Evolutionary conservation across 2,888 invertebrate species (phyloP), one percentile per base, ranked within the genome.

Genomic region (Andrena camellia): DNA sequence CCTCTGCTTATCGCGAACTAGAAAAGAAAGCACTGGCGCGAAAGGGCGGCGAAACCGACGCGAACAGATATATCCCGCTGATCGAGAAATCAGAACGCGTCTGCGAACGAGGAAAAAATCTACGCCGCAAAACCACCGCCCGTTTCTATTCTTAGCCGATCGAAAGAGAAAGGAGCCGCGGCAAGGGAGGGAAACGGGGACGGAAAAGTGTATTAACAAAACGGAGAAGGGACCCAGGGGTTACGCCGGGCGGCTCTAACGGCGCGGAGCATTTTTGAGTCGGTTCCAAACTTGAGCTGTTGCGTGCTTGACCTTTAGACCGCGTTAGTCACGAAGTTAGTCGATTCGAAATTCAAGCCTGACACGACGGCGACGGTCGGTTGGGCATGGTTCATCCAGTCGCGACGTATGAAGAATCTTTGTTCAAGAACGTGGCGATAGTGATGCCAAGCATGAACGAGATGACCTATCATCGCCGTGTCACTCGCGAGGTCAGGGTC

Each of bases 101-200:
- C 76, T 64, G 73, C 31, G 20, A 52, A 50, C 59, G 67, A 33
- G 59, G 60, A 57, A 84, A 89, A 86, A 82, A 81, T 85, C 80
- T 69, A 66, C 86, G 86, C 89, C 89, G 88, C 91, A 90, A 91
- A 90, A 88, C 90, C 90, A 89, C 88, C 87, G 84, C 74, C 85
- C 86, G 85, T 91, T 91, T 92, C 93, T 93, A 93, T 93, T 93
- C 90, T 92, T 88, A 86, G 91, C 88, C 78, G 78, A 75, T 82
- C 78, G 84, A 75, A 79, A 83, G 68, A 78, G 75, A 85, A 73
- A 81, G 70, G 67, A 33, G 75, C 70, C 62, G 70, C 20, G 26
- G 66, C 64, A 63, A 69, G 48, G 64, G 73, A 48, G 26, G n/a
- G 50, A 60, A 48, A 54, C 23, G 26, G 66, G 60, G 73, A 31